A percentile compares a stretch with the other conserved stretches of the same genome.
These are phyloP conservation scores for Cinclus mexicanus DNA, from an alignment of 2,113 vertebrate species.

Conservation along the genomic window DNA sequence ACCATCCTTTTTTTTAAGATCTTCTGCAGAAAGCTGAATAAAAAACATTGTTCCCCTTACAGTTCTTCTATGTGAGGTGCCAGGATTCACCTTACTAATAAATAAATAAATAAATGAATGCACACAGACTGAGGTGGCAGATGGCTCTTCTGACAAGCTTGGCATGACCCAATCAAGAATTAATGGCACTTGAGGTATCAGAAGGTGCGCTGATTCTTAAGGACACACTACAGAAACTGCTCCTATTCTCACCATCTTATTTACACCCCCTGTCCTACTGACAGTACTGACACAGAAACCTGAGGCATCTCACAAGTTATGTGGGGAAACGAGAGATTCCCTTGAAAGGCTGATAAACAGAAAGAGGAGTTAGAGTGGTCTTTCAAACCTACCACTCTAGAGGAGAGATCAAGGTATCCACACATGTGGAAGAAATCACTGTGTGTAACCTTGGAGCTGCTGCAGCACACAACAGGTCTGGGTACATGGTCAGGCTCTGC, in stretches of 20 bases:
- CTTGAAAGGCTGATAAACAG: not conserved
- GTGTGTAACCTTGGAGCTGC: not conserved
- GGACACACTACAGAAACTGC: not conserved
- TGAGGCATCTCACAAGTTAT: not conserved
- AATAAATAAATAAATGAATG: not conserved
- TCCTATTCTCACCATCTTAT: not conserved
- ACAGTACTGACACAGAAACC: not conserved
- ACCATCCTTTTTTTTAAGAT: not conserved
- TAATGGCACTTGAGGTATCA: not conserved
- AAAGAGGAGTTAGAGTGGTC: not conserved
- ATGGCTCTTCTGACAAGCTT: not conserved
- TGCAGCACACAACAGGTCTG: not conserved
- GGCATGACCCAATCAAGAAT: not conserved
- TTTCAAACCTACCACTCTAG: not conserved
- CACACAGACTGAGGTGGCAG: not conserved
- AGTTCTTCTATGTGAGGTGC: not conserved
- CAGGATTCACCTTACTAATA: not conserved
- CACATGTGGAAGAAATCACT: not conserved
- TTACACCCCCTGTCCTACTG: not conserved
- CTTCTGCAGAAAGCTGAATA: not conserved
- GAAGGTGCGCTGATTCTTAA: not conserved
- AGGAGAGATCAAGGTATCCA: not conserved
- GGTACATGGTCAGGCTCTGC: fast-evolving
- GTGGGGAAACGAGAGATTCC: not conserved
- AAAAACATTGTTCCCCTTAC: fast-evolving